Evolutionary conservation across 1,140 invertebrate genomes (phyloP).

Genomic region (Ladona fulva): DNA sequence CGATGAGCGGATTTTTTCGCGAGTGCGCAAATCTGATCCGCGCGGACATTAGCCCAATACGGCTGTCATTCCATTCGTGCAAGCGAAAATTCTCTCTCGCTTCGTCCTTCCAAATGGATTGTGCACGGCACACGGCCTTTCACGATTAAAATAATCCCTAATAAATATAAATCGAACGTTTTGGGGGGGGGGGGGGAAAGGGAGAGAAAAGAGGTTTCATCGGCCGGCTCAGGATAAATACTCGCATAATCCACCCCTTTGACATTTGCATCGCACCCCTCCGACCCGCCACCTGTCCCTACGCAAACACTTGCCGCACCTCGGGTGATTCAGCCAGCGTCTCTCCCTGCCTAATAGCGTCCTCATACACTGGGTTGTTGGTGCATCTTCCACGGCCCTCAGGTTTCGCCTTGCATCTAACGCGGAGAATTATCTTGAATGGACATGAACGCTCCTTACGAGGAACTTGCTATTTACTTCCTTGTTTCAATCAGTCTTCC

Average conservation of each 20-base stretch:
- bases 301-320: background rate
- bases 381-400: no score
- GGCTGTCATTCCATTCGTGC: background rate
- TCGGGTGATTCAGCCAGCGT: background rate
- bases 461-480: no score
- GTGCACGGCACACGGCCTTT: background rate
- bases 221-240: background rate
- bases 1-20: background rate
- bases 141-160: slow-evolving; percentile 6
- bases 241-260: background rate
- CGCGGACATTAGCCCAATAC: background rate
- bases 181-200: background rate
- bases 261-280: background rate
- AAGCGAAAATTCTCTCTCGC: background rate
- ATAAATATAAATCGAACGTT: slow-evolving; percentile 7
- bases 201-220: background rate
- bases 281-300: background rate
- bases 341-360: no score
- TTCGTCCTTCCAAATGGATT: background rate
- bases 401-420: no score
- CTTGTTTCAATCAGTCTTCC: no score
- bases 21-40: background rate
- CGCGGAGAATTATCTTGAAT: no score
- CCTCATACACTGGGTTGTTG: no score
- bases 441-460: no score